Percentiles rank a stretch among this genome's conserved stretches.
phyloP scores from a whole-genome alignment of 2,888 invertebrate species.

The Erebia palarica region DNA sequence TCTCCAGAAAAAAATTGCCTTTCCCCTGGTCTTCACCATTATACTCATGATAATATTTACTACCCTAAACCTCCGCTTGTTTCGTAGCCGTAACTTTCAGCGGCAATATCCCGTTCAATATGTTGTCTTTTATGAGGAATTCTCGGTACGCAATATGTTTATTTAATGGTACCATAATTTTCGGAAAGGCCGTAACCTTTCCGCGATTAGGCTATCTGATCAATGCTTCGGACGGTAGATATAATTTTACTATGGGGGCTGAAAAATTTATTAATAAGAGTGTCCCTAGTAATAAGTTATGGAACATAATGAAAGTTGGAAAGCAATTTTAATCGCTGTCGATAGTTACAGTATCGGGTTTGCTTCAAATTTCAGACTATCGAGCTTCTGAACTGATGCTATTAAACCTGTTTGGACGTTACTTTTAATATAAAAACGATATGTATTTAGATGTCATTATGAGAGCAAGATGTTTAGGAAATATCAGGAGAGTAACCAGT shows the following conservation, averaged over 20 bases:
- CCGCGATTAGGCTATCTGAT: slow-evolving; percentile 36
- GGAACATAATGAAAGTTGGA: slow-evolving; percentile 11
- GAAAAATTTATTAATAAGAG: slow-evolving; percentile 12
- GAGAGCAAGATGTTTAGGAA: not conserved
- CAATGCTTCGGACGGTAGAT: slow-evolving; percentile 28
- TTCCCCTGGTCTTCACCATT: not conserved
- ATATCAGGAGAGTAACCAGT: too few relatives aligned
- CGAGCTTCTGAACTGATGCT: not conserved
- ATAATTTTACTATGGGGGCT: slow-evolving; percentile 21
- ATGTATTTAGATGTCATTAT: not conserved
- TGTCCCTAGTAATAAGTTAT: slow-evolving; percentile 17
- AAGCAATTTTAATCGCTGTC: slow-evolving; percentile 13
- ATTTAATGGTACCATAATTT: slow-evolving; percentile 65
- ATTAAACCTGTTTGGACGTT: not conserved
- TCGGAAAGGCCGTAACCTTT: slow-evolving; percentile 47
- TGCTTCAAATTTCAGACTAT: slow-evolving; percentile 4
- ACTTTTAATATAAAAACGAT: not conserved
- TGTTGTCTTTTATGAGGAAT: slow-evolving; percentile 71
- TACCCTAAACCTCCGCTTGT: not conserved
- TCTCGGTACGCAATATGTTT: slow-evolving; percentile 67
- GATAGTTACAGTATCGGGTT: not conserved
- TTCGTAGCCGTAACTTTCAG: slow-evolving; percentile 5
- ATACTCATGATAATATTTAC: not conserved
- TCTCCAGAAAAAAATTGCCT: not conserved
- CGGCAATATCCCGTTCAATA: slow-evolving; percentile 55